Conservation (phyloP, 2,888 invertebrate species). For the Hipparchia semele region DNA sequence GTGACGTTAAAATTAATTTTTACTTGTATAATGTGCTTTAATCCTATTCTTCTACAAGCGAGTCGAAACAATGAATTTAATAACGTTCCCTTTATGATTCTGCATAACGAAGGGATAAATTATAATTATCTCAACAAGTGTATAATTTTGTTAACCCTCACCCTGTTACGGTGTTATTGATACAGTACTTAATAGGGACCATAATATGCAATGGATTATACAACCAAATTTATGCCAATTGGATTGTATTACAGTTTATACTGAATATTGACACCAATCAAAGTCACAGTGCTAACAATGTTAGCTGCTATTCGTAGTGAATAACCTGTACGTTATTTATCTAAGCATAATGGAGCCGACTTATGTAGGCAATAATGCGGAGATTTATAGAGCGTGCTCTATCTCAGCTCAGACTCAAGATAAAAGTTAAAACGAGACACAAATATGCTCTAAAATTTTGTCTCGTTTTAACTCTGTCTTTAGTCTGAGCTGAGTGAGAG, state of each 20-base stretch:
- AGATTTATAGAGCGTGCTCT: too few species aligned
- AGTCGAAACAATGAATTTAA: background rate
- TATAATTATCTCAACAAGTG: background rate
- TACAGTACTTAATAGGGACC: slow-evolving; percentile 8
- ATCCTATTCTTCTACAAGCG: background rate
- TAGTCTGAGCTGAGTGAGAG: too few species aligned
- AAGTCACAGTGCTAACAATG: slow-evolving; percentile 21
- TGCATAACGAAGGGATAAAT: background rate
- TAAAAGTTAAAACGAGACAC: too few species aligned
- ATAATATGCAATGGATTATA: slow-evolving; percentile 14
- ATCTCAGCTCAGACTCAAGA: too few species aligned
- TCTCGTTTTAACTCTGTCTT: too few species aligned
- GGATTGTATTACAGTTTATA: slow-evolving; percentile 28
- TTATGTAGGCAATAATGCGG: too few species aligned
- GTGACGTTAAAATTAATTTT: too few species aligned
- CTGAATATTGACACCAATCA: slow-evolving; percentile 31
- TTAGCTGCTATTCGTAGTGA: slow-evolving; percentile 16
- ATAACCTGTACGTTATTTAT: background rate
- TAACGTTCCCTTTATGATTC: background rate
- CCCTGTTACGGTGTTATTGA: background rate
- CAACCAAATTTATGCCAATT: slow-evolving; percentile 28
- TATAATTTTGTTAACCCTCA: background rate
- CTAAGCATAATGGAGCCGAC: too few species aligned
- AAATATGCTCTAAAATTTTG: too few species aligned
- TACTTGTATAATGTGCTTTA: too few species aligned